These are phyloP conservation scores for Nesidiocoris tenuis DNA, from an alignment of 2,888 invertebrate genomes.

Conservation along the genomic window DNA sequence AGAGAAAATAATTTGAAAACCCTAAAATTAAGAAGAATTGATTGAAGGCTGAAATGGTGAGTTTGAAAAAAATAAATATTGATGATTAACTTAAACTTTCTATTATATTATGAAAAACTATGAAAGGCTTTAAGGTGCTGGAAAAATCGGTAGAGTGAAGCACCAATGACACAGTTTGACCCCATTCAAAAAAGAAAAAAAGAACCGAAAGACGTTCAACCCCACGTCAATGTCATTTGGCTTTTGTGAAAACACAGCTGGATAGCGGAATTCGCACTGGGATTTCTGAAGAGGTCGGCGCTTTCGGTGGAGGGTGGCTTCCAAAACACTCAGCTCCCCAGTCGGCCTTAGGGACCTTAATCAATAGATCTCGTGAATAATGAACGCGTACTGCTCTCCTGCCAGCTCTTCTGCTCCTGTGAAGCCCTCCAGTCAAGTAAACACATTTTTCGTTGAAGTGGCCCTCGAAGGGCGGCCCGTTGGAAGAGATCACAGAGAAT, in stretches of 20 bases:
- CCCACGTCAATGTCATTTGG: neutral
- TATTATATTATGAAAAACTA: too few relatives aligned
- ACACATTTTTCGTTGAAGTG: constrained; percentile 3
- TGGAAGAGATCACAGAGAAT: neutral
- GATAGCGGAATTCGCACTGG: neutral
- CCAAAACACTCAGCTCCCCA: constrained; percentile 15
- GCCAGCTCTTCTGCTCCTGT: neutral
- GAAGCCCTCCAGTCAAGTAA: constrained; percentile 15
- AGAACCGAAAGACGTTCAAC: neutral
- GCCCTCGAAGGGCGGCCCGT: neutral
- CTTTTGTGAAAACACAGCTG: neutral
- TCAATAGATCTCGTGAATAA: constrained; percentile 21
- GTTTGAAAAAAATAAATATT: too few relatives aligned
- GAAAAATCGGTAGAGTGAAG: too few relatives aligned
- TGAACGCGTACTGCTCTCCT: neutral
- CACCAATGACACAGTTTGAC: too few relatives aligned
- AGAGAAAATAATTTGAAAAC: too few relatives aligned
- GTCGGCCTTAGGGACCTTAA: neutral
- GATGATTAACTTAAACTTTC: too few relatives aligned
- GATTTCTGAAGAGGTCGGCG: constrained; percentile 1
- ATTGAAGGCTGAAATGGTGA: too few relatives aligned
- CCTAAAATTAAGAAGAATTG: too few relatives aligned
- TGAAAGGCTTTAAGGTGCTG: too few relatives aligned
- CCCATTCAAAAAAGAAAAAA: too few relatives aligned
- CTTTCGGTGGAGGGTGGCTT: constrained; percentile 10